A percentile compares a stretch with the other conserved stretches of the same genome.
phyloP scores from a whole-genome alignment of 2,888 invertebrate species.

The Odiellus spinosus region DNA sequence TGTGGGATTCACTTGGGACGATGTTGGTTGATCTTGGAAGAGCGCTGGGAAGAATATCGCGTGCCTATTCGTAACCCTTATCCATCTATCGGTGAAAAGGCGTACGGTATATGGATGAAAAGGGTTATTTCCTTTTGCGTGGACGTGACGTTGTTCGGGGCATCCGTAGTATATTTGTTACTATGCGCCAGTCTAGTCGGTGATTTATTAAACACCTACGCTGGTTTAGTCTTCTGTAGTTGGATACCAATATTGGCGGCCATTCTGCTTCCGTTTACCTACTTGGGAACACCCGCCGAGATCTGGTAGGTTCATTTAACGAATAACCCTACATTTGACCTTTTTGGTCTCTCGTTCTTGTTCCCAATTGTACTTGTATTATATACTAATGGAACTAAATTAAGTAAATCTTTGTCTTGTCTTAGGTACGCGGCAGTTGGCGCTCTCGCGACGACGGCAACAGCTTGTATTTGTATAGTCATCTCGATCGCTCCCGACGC shows the following conservation, averaged over 20 bases:
- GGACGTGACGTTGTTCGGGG: conserved; percentile 37
- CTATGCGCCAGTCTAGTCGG: conserved; percentile 52
- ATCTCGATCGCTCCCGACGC: conserved; percentile 42
- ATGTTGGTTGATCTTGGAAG: conserved; percentile 63
- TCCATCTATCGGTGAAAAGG: conserved; percentile 62
- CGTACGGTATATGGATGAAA: conserved; percentile 41
- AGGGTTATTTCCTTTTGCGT: conserved; percentile 11
- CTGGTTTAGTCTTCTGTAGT: conserved; percentile 52
- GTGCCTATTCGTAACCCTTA: conserved; percentile 55
- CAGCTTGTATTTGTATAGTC: conserved; percentile 46
- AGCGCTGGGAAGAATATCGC: conserved; percentile 41
- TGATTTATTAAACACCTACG: conserved; percentile 41
- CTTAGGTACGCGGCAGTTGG: conserved; percentile 44
- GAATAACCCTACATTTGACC: no score
- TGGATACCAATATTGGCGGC: conserved; percentile 63
- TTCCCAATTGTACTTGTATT: no score
- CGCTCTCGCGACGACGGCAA: conserved; percentile 43
- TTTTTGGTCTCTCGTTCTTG: no score
- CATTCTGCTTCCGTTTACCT: conserved; percentile 60
- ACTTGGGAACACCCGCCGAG: conserved; percentile 79
- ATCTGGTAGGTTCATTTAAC: conserved; percentile 52
- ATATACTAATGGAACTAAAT: no score
- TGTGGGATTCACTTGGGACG: conserved; percentile 61
- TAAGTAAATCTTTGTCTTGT: neutral
- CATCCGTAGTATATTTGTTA: conserved; percentile 47